These are phyloP conservation scores for Gryllus bimaculatus DNA, from an alignment of 1,140 invertebrate species.

Conservation along the genomic window DNA sequence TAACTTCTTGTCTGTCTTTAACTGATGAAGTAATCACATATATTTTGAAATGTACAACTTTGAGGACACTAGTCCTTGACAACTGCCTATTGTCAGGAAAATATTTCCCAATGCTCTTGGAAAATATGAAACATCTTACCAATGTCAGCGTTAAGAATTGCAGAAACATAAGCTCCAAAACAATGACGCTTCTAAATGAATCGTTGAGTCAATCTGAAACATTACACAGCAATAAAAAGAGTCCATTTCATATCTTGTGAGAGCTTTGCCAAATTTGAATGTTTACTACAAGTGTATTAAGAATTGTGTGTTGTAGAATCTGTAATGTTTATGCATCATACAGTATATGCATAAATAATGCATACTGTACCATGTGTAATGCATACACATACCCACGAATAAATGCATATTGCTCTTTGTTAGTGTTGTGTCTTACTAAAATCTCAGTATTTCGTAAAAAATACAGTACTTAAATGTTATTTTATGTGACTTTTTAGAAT, in stretches of 20 bases:
- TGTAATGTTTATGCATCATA: no score
- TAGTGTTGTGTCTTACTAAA: no score
- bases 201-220: neutral
- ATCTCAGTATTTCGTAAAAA: no score
- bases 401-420: no score
- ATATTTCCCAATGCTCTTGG: neutral
- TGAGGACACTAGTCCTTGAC: neutral
- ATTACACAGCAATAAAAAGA: neutral
- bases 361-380: no score
- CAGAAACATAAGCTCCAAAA: neutral
- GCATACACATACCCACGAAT: no score
- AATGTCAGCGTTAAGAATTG: neutral
- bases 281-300: no score
- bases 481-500: no score
- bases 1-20: neutral
- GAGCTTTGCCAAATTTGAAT: no score
- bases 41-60: neutral
- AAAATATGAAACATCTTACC: conserved; percentile 5
- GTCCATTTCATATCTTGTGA: neutral
- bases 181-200: neutral
- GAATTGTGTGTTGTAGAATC: no score
- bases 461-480: no score
- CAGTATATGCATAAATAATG: no score
- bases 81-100: neutral
- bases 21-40: neutral